Evolutionary conservation across 2,888 invertebrate genomes (phyloP), one percentile per base, ranked within the genome.

Genomic region (Orchesellides sinensis): DNA sequence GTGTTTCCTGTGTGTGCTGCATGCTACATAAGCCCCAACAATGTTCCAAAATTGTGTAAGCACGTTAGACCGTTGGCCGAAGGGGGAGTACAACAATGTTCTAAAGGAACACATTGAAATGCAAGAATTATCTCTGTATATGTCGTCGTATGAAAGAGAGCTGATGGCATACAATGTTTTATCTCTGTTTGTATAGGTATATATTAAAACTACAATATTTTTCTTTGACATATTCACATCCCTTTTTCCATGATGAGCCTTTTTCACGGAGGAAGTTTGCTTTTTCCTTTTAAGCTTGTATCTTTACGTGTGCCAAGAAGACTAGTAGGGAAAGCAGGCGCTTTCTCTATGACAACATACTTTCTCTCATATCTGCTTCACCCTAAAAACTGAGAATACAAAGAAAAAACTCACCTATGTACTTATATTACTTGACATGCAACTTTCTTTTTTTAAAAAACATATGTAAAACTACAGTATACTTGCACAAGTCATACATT

Each of bases 141-240:
- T 23, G 52, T 27, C 32, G 35, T 40, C 40, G 4, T n/a, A n/a
- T 8, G 23, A 56, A 27, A 25, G 32, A 19, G 45, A 59, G 59
- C 63, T 65, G 29, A 49, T 49, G 63, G 54, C 65, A 75, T 66
- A 75, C 54, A 23, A 40, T 70, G 54, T 12, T 29, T 14, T 21
- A 23, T 54, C 5, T 54, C 54, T 45, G 27, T 23, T n/a, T 47
- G 19, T 59, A n/a, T 19, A 21, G 27, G n/a, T n/a, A n/a, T n/a
- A n/a, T 5, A 40, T 27, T 12, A 27, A n/a, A 29, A 6, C 21
- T n/a, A 49, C 52, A 72, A 72, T 72, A 72, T 81, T 73, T 81
- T 66, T 73, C 49, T 73, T 73, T 81, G 73, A 73, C 79, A 72
- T 70, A 70, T 79, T 79, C 79, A 61, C 79, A 66, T 80, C 65